phyloP scores from a whole-genome alignment of 2,797 vertebrate species.

The Morus bassanus region DNA sequence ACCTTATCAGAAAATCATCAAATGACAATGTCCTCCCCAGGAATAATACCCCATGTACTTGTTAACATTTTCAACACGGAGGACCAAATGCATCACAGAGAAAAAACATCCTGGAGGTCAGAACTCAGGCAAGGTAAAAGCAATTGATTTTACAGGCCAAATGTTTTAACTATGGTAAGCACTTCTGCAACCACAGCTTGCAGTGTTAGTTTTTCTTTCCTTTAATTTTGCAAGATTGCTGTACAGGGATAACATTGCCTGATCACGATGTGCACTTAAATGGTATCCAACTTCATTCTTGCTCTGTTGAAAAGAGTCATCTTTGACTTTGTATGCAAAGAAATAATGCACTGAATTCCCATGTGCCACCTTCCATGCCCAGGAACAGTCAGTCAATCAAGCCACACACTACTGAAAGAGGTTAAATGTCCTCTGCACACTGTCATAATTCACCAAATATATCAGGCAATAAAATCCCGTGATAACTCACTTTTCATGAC shows the following conservation, averaged over 20 bases:
- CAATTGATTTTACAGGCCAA: not conserved
- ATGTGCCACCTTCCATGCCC: not conserved
- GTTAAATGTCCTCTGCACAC: conserved; percentile 68
- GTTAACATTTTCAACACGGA: not conserved
- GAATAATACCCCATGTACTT: not conserved
- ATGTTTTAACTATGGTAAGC: not conserved
- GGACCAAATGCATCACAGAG: not conserved
- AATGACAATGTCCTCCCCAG: not conserved
- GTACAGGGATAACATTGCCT: not conserved
- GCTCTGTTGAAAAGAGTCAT: not conserved
- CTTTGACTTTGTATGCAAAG: conserved; percentile 28
- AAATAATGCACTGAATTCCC: not conserved
- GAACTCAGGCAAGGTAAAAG: not conserved
- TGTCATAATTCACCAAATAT: conserved; percentile 72
- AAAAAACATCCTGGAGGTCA: not conserved
- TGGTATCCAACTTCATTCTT: not conserved
- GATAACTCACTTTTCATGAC: conserved; percentile 77
- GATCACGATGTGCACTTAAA: not conserved
- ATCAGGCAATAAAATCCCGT: conserved; percentile 67
- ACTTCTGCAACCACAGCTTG: not conserved
- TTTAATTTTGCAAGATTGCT: not conserved
- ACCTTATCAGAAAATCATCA: not conserved
- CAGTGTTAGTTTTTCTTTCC: not conserved
- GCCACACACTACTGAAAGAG: conserved; percentile 57
- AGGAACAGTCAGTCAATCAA: conserved; percentile 55